A percentile compares a stretch with the other conserved stretches of the same genome.
Conservation (phyloP, 2,797 vertebrate species). For the Pogonophryne albipinna region DNA sequence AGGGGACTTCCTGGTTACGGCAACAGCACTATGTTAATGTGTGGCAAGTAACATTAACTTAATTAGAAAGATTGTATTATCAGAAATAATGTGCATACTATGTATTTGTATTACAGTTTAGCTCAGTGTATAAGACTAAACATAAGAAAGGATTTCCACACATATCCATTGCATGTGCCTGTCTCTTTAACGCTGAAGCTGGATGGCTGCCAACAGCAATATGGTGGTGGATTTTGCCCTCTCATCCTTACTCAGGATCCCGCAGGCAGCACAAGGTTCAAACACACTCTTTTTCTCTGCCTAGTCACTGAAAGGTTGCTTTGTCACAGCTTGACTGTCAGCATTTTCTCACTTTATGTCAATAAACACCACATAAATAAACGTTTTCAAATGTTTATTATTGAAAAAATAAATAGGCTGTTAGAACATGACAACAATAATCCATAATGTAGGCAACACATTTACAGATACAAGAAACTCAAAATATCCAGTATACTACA, state of each 20-base stretch:
- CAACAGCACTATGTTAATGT: not conserved
- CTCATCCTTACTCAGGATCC: constrained; percentile 79
- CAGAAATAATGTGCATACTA: not conserved
- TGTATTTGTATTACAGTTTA: not conserved
- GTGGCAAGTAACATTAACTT: not conserved
- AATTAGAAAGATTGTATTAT: not conserved
- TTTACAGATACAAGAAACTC: constrained; percentile 1
- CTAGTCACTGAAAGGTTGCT: not conserved
- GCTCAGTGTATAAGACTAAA: too few relatives aligned
- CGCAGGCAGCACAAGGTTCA: not conserved
- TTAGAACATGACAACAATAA: constrained; percentile 3
- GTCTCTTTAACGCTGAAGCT: constrained; percentile 71
- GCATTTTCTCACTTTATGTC: not conserved
- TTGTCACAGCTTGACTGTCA: not conserved
- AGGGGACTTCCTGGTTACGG: constrained; percentile 6
- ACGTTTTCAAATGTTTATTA: constrained; percentile 2
- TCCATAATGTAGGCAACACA: not conserved
- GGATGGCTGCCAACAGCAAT: constrained; percentile 73
- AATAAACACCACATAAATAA: not conserved
- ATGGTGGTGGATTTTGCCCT: constrained; percentile 62
- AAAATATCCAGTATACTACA: too few relatives aligned
- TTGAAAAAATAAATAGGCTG: not conserved
- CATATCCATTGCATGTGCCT: constrained; percentile 3
- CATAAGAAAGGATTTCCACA: not conserved
- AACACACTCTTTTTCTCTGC: not conserved